Evolutionary conservation across 2,888 invertebrate genomes (phyloP).

Genomic region (Diloba caeruleocephala): DNA sequence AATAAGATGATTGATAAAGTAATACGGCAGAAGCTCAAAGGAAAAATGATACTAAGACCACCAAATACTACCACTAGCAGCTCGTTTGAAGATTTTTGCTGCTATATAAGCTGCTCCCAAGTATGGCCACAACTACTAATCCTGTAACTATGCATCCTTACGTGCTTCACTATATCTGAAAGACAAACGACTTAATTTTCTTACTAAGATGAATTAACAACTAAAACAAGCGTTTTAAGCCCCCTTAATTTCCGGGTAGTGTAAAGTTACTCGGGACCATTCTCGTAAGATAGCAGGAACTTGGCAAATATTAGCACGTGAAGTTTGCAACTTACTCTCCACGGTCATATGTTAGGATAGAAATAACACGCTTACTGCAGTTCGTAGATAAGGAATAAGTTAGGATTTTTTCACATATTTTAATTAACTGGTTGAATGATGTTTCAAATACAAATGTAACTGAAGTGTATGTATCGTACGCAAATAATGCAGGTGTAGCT

Average conservation of each 20-base stretch:
- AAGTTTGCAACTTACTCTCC: slow-evolving; percentile 32
- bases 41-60: background rate
- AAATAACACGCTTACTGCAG: slow-evolving; percentile 25
- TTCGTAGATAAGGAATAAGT: slow-evolving; percentile 4
- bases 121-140: too few species aligned
- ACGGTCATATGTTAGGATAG: slow-evolving; percentile 30
- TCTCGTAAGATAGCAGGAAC: slow-evolving; percentile 30
- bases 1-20: too few species aligned
- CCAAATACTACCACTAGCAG: too few species aligned
- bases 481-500: too few species aligned
- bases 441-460: too few species aligned
- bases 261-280: slow-evolving; percentile 11
- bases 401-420: too few species aligned
- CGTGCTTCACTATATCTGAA: background rate
- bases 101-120: too few species aligned
- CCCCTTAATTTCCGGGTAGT: background rate
- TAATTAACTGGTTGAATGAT: too few species aligned
- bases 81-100: too few species aligned
- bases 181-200: background rate
- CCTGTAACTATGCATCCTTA: too few species aligned
- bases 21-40: background rate
- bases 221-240: slow-evolving; percentile 2
- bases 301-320: slow-evolving; percentile 27
- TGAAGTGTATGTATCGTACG: too few species aligned
- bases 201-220: background rate